Percentiles rank a stretch among this genome's conserved stretches.
These are phyloP conservation scores for Furcifer pardalis DNA, from an alignment of 2,797 vertebrate species.

Conservation along the genomic window DNA sequence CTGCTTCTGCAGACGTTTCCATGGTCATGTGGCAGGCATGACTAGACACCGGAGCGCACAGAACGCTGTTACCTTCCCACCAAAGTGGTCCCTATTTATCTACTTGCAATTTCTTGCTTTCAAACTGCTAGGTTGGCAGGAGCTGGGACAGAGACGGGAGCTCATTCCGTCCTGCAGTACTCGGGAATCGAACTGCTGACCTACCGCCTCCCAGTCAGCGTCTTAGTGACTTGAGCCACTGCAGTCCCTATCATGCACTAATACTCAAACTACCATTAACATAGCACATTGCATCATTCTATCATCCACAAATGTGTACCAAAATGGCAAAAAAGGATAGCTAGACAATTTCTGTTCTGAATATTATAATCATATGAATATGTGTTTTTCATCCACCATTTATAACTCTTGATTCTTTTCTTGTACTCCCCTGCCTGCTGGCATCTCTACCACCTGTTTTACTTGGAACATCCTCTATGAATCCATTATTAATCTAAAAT, in stretches of 20 bases:
- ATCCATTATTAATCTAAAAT: neutral
- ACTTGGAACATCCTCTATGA: neutral
- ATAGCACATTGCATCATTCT: neutral
- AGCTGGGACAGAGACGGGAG: no score
- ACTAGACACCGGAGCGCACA: no score
- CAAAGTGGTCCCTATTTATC: no score
- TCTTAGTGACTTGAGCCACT: no score
- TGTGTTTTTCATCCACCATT: neutral
- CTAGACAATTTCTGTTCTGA: neutral
- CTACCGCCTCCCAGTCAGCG: no score
- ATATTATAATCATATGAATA: neutral
- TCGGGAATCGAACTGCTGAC: no score
- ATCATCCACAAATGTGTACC: neutral
- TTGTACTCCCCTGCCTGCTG: neutral
- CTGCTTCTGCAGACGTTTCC: no score
- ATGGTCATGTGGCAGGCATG: no score
- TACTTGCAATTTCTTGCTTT: no score
- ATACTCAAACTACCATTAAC: neutral
- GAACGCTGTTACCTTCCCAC: no score
- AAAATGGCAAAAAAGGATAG: neutral
- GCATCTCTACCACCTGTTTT: neutral
- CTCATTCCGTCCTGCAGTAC: no score
- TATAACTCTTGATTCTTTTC: neutral
- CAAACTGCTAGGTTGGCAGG: no score
- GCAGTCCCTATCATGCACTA: neutral